Base-by-base conservation (phyloP, 2,113 vertebrate genomes). In the Burhinus bistriatus region DNA sequence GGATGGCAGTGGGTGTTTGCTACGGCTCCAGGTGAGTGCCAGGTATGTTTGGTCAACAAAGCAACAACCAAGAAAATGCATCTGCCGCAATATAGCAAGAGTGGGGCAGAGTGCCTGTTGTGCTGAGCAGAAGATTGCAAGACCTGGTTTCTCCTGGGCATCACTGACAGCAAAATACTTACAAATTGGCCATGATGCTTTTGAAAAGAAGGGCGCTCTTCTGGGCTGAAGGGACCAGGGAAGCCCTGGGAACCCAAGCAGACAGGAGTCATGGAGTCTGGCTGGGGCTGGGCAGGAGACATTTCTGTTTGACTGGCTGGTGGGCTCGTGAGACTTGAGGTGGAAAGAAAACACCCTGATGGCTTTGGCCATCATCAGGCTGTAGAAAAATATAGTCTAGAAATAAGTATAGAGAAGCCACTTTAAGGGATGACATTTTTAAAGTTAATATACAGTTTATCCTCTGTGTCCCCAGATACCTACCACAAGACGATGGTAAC, bases 81-180 rank as follows among this genome's bases (percentile, higher is more conserved):
- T 8, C 30, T 40, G 25, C 38, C 2, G 6, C 40, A 34, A 8
- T 0, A 0, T 3, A 38, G 29, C 0, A 4, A 79, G 77, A 84
- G n/a, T 1, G 3, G 16, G 27, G n/a, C n/a, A 83, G 29, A 38
- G 11, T 11, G 11, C 29, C 30, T 49, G n/a, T 18, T 58, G 15
- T 22, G 32, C 45, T 38, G 13, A n/a, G 54, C 32, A 57, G 34
- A 40, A 76, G 20, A 52, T 26, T 55, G 10, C 15, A 82, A 80
- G n/a, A 49, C 6, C 8, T 61, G 65, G 6, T 65, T 76, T 68
- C 30, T 91, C 25, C 57, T 58, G 34, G 15, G 3, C 34, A 21
- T 70, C 22, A n/a, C 22, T 1, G 1, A 34, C 1, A 14, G 51
- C 34, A 83, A 81, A 89, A 55, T 66, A 71, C 30, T 83, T 69